Conservation (phyloP, 2,797 vertebrate genomes). For the Ctenochaetus hawaiiensis region DNA sequence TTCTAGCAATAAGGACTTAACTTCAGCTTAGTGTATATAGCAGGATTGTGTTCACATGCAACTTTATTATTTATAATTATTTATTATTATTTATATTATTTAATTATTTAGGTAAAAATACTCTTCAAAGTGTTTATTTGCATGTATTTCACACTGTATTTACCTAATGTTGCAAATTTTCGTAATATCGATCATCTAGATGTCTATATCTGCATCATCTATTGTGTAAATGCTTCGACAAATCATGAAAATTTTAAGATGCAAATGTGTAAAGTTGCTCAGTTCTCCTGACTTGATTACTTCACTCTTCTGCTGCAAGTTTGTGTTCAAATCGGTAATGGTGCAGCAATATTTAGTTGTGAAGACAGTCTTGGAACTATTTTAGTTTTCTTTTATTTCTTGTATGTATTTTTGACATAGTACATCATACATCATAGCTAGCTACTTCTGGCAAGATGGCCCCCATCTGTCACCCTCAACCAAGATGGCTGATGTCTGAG, state of each 20-base stretch:
- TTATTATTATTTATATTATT: too few relatives aligned
- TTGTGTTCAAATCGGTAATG: neutral
- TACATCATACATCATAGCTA: constrained; percentile 15
- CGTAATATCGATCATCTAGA: too few relatives aligned
- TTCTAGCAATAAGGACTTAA: too few relatives aligned
- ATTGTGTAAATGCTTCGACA: too few relatives aligned
- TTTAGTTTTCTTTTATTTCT: neutral
- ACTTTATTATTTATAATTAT: neutral
- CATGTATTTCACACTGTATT: neutral
- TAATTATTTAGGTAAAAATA: neutral
- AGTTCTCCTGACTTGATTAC: neutral
- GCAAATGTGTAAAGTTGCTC: neutral
- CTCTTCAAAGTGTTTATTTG: neutral
- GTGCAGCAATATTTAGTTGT: neutral
- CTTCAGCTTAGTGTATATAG: neutral
- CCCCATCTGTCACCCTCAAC: constrained; percentile 48
- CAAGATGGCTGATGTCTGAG: constrained; percentile 66
- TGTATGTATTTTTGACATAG: neutral
- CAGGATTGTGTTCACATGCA: neutral
- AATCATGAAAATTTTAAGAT: neutral
- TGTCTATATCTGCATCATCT: too few relatives aligned
- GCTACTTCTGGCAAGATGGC: constrained; percentile 63
- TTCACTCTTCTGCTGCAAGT: neutral
- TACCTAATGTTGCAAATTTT: neutral
- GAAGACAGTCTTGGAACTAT: neutral